Base-by-base conservation (phyloP, 2,888 invertebrate genomes). In the Sinelater perroti region DNA sequence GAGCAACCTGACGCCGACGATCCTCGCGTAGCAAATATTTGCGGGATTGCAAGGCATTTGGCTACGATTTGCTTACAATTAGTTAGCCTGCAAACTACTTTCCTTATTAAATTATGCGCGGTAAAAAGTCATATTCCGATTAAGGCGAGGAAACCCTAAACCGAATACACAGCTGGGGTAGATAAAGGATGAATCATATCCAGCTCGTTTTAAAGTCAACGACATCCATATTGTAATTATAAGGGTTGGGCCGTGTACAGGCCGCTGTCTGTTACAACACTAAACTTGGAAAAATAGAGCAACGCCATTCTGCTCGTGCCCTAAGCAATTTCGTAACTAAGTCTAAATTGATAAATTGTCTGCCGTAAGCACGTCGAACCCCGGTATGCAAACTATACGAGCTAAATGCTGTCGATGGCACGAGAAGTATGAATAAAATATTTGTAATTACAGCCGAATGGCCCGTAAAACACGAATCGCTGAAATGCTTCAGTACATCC, bases 1-100 rank as follows among this genome's bases (percentile, higher is more conserved):
- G 21, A 16, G 26, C 49, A 49, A 49, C 16, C 24, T 35, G 49
- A 21, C 31, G 33, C 33, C 18, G 13, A 10, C n/a, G 24, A 40
- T 40, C 40, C 24, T 40, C 21, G 40, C 10, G 24, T 16, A 7
- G 40, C 17, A 14, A 40, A 40, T 40, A 40, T 40, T 20, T 20
- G 1, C 11, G n/a, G 14, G 13, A 10, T 13, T 24, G 40, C 38
- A 16, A 20, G 38, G 13, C 18, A 40, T 10, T 40, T 40, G 24
- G 14, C 10, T 13, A 10, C 20, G 20, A 40, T 40, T 6, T 26
- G 11, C 24, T 40, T 40, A 21, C 24, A 24, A 40, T 40, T 40
- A 40, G 24, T 24, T 40, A 24, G 24, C 14, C 24, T 40, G 14
- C 17, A 21, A 38, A 38, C 21, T 21, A 38, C 10, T 21, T 14